Evolutionary conservation across 2,888 invertebrate genomes (phyloP), one percentile per base, ranked within the genome.

Genomic region (Ectemnius continuus): DNA sequence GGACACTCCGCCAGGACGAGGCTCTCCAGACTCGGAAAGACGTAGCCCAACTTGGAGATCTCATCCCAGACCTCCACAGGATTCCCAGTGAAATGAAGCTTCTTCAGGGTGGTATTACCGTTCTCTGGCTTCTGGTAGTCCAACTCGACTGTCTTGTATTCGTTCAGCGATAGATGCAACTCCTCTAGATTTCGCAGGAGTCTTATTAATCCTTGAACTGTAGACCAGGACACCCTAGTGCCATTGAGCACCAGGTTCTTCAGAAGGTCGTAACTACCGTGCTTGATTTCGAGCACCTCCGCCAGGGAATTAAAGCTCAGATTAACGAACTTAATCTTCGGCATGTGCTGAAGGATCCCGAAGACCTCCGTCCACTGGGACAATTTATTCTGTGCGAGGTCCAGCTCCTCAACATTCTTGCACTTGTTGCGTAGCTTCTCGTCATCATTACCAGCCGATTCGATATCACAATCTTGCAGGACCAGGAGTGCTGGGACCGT

Each of bases 341-440:
- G 98, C 93, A 97, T 96, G 89, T 96, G 95, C 88, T 95, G 94
- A 77, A 98, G 91, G 86, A 98, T 96, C 75, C 94, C 95, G 89
- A 97, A 96, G 26, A 98, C 94, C 93, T 98, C 97, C 83, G 94
- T 93, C 97, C 98, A 98, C 87, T 96, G 94, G 75, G 94, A 94
- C 23, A 98, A 93, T 89, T 96, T 95, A 91, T 99, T 99, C 90
- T 98, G 97, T 56, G 98, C 97, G 84, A 99, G 93, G 91, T 99
- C 98, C 83, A 98, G 93, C 91, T 98, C 98, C 84, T 96, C 95
- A n/a, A 98, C 98, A 84, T 96, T 95, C 66, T 95, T 95, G 90
- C 97, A 97, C 90, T 96, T 96, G 83, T 95, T 95, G 52, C 95
- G 94, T 69, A 97, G 93, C 61, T 91, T 91, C 75, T 94, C 94